Percentiles rank a stretch among this genome's conserved stretches.
Evolutionary conservation across 1,140 invertebrate species (phyloP).

Genomic region (Cotesia chilonis): DNA sequence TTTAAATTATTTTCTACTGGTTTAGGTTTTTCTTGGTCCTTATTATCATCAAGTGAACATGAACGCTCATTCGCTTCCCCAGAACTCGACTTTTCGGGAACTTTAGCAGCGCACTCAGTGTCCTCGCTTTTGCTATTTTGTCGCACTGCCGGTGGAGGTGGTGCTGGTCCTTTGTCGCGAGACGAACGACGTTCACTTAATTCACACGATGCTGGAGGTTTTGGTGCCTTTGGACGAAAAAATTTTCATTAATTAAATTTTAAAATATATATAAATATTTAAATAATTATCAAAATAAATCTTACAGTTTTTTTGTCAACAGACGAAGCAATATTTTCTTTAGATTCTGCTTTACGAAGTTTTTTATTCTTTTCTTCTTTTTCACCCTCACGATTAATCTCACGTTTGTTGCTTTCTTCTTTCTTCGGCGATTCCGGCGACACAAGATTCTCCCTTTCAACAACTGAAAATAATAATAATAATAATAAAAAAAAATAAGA

Average conservation of each 20-base stretch:
- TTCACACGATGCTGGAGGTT: constrained; percentile 58
- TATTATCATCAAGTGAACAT: constrained; percentile 2
- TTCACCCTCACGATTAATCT: constrained; percentile 64
- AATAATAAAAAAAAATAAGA: too few species aligned
- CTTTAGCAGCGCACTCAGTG: constrained; percentile 49
- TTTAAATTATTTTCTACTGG: neutral
- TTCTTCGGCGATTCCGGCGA: constrained; percentile 52
- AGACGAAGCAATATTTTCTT: constrained; percentile 59
- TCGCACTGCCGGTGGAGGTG: constrained; percentile 61
- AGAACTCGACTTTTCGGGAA: constrained; percentile 42
- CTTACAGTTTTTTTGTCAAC: constrained; percentile 67
- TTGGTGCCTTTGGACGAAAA: constrained; percentile 55
- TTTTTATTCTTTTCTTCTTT: constrained; percentile 65
- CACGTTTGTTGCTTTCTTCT: constrained; percentile 63
- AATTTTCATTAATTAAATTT: constrained; percentile 27
- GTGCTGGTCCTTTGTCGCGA: constrained; percentile 68
- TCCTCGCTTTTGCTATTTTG: constrained; percentile 56
- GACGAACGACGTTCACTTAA: constrained; percentile 58
- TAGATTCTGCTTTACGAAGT: constrained; percentile 64
- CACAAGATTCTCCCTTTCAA: constrained; percentile 58
- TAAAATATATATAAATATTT: constrained; percentile 17
- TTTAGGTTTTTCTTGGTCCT: neutral
- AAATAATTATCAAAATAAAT: constrained; percentile 26
- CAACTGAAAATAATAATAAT: constrained; percentile 47
- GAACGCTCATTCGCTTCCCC: constrained; percentile 27